Percentiles rank a stretch among this genome's conserved stretches.
Evolutionary conservation across 2,797 vertebrate species (phyloP).

Genomic region (Clangula hyemalis): DNA sequence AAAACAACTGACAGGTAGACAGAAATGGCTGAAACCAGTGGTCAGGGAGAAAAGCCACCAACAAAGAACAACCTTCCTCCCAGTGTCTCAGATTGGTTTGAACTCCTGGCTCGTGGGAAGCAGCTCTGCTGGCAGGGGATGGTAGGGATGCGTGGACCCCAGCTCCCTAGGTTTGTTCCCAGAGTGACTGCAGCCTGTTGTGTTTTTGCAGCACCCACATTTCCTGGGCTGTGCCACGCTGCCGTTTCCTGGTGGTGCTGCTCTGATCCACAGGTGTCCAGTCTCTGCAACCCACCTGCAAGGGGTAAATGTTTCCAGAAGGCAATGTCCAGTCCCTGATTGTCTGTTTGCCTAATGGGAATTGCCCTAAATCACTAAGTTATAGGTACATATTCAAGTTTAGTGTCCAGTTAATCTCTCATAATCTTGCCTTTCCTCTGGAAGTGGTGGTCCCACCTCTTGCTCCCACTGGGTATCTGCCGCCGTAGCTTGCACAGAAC

Average conservation of each 20-base stretch:
- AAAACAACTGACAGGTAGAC: not conserved
- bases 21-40: not conserved
- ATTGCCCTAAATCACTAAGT: not conserved
- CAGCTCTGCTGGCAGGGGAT: not conserved
- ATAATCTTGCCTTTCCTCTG: not conserved
- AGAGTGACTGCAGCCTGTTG: not conserved
- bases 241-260: not conserved
- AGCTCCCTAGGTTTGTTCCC: not conserved
- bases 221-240: rapidly evolving
- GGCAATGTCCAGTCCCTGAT: not conserved
- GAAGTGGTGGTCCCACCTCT: not conserved
- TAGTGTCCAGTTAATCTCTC: not conserved
- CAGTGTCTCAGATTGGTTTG: not conserved
- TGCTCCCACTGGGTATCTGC: not conserved
- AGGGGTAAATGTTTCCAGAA: not conserved
- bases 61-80: not conserved
- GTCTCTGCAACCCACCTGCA: not conserved
- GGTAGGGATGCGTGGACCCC: not conserved
- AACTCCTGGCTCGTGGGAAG: not conserved
- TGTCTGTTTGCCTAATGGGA: not conserved
- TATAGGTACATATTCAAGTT: not conserved
- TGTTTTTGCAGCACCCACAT: not conserved
- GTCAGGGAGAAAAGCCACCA: not conserved
- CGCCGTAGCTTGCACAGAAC: not conserved
- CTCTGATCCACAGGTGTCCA: not conserved